A percentile compares a stretch with the other conserved stretches of the same genome.
Conservation (phyloP, 2,113 vertebrate genomes). For the Paramisgurnus dabryanus region DNA sequence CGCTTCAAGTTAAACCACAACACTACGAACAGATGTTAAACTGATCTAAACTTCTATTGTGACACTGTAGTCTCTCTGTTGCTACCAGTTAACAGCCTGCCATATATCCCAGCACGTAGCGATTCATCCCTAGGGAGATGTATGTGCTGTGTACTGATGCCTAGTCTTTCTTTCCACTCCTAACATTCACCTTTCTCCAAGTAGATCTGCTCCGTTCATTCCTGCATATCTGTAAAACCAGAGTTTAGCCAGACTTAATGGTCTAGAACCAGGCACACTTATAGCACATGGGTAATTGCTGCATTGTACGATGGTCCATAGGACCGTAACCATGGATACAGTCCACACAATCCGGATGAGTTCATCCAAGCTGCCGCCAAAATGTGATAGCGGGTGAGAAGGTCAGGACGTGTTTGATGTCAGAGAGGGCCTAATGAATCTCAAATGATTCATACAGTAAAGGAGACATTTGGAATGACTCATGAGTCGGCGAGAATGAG, state of each 20-base stretch:
- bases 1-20: slow-evolving; percentile 16
- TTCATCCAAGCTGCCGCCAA: slow-evolving; percentile 5
- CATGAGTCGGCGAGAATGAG: slow-evolving; percentile 16
- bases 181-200: slow-evolving; percentile 9
- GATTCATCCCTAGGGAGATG: slow-evolving; percentile 20
- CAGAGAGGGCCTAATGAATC: slow-evolving; percentile 37
- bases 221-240: slow-evolving; percentile 29
- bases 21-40: not conserved
- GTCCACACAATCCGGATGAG: slow-evolving; percentile 6
- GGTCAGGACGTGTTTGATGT: not conserved
- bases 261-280: slow-evolving; percentile 18
- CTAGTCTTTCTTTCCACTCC: slow-evolving; percentile 20
- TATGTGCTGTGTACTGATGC: slow-evolving; percentile 28
- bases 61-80: slow-evolving; percentile 13
- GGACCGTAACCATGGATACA: slow-evolving; percentile 27
- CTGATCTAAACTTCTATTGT: slow-evolving; percentile 27
- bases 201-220: slow-evolving; percentile 10
- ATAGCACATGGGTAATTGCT: slow-evolving; percentile 35
- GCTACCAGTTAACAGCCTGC: slow-evolving; percentile 36
- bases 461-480: slow-evolving; percentile 42
- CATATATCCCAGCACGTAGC: slow-evolving; percentile 32
- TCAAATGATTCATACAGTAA: slow-evolving; percentile 32
- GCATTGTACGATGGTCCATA: not conserved
- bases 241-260: slow-evolving; percentile 38
- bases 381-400: slow-evolving; percentile 4